phyloP scores from a whole-genome alignment of 2,888 invertebrate species.

The Papilio gigon region DNA sequence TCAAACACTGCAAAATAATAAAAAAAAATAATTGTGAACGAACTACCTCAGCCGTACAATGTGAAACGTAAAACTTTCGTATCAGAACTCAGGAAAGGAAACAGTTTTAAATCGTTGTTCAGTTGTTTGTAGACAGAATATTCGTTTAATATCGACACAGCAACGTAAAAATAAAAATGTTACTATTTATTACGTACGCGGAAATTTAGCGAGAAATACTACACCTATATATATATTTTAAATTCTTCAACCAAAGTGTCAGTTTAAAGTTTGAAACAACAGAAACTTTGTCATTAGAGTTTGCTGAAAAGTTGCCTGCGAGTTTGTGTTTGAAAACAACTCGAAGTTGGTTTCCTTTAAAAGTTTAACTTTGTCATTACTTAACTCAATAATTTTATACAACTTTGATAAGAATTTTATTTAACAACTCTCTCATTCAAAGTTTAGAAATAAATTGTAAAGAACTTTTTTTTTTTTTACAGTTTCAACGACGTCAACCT shows the following conservation, averaged over 20 bases:
- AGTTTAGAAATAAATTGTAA: background rate
- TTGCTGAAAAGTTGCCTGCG: constrained; percentile 43
- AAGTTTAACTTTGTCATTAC: constrained; percentile 18
- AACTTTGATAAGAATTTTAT: background rate
- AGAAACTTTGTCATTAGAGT: constrained; percentile 48
- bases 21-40: background rate
- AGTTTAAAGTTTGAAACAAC: constrained; percentile 40
- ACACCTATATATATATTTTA: constrained; percentile 9
- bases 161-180: background rate
- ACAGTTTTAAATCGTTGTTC: constrained; percentile 7
- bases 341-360: constrained; percentile 12
- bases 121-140: background rate
- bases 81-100: background rate
- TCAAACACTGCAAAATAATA: constrained; percentile 2
- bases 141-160: background rate
- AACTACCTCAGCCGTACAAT: background rate
- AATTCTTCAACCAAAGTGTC: constrained; percentile 32
- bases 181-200: background rate
- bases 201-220: constrained; percentile 3
- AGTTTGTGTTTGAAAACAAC: constrained; percentile 20
- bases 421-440: background rate
- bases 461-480: background rate
- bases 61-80: constrained; percentile 14
- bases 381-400: constrained; percentile 1
- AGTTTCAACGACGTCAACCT: background rate